Percentiles rank a stretch among this genome's conserved stretches.
Conservation (phyloP, 2,797 vertebrate genomes). For the Rhadinocentrus ornatus region DNA sequence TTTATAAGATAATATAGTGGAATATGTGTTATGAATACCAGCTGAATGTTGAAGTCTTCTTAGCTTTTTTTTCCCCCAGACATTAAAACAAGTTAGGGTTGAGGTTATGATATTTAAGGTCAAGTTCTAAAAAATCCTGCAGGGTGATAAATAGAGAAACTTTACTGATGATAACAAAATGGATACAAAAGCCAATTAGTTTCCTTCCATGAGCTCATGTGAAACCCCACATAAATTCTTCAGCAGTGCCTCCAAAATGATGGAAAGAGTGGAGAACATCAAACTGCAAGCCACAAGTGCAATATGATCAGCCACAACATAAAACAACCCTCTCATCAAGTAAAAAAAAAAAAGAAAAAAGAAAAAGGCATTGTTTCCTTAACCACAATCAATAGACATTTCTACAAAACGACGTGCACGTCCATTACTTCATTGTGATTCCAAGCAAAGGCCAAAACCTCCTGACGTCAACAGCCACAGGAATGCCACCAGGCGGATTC, state of each 20-base stretch:
- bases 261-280: slow-evolving; percentile 54
- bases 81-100: slow-evolving; percentile 17
- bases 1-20: neutral
- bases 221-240: slow-evolving; percentile 66
- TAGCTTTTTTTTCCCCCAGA: too few relatives aligned
- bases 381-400: slow-evolving; percentile 70
- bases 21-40: neutral
- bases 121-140: slow-evolving; percentile 23
- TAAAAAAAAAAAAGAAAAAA: slow-evolving; percentile 6
- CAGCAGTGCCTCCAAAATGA: slow-evolving; percentile 51
- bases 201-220: slow-evolving; percentile 74
- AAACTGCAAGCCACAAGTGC: slow-evolving; percentile 56
- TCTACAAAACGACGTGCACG: slow-evolving; percentile 67
- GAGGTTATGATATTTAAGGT: slow-evolving; percentile 42
- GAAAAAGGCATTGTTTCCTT: slow-evolving; percentile 69
- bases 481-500: slow-evolving; percentile 80
- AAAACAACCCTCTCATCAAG: slow-evolving; percentile 50
- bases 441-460: slow-evolving; percentile 66
- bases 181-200: slow-evolving; percentile 30
- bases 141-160: slow-evolving; percentile 44
- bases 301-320: slow-evolving; percentile 69
- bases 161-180: slow-evolving; percentile 36
- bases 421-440: slow-evolving; percentile 76
- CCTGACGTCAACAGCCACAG: slow-evolving; percentile 75
- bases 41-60: neutral